phyloP scores from a whole-genome alignment of 2,797 vertebrate genomes.

The Thamnophis elegans region DNA sequence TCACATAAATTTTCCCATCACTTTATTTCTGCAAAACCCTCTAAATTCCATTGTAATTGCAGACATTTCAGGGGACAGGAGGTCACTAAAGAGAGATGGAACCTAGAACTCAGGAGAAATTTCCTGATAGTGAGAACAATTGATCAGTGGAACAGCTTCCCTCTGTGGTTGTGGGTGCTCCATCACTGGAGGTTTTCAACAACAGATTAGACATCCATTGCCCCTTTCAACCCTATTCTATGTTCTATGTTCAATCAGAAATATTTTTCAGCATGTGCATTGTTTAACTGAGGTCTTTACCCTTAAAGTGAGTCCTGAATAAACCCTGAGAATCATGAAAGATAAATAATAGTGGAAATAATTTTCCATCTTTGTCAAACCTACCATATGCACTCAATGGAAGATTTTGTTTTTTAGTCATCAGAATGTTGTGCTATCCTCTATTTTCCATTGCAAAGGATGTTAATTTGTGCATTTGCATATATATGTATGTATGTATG shows the following conservation, averaged over 20 bases:
- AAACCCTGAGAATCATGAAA: neutral
- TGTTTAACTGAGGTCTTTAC: neutral
- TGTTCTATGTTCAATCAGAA: neutral
- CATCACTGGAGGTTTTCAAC: neutral
- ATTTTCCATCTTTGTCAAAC: neutral
- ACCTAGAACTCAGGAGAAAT: neutral
- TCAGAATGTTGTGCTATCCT: neutral
- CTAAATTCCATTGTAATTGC: neutral
- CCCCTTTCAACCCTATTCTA: neutral
- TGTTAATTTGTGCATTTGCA: neutral
- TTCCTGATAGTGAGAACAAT: neutral
- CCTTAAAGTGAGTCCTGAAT: neutral
- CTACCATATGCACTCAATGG: neutral
- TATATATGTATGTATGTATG: no score
- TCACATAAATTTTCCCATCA: neutral
- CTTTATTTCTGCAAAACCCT: neutral
- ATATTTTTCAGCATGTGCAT: neutral
- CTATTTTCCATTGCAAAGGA: neutral
- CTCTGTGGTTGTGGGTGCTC: neutral
- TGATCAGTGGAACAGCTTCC: neutral
- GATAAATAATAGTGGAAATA: neutral
- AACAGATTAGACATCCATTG: neutral
- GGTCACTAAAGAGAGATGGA: neutral
- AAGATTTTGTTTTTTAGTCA: neutral
- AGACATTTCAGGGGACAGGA: neutral